Evolutionary conservation across 2,888 invertebrate species (phyloP), one percentile per base, ranked within the genome.

Genomic region (Deladenus siricidicola): DNA sequence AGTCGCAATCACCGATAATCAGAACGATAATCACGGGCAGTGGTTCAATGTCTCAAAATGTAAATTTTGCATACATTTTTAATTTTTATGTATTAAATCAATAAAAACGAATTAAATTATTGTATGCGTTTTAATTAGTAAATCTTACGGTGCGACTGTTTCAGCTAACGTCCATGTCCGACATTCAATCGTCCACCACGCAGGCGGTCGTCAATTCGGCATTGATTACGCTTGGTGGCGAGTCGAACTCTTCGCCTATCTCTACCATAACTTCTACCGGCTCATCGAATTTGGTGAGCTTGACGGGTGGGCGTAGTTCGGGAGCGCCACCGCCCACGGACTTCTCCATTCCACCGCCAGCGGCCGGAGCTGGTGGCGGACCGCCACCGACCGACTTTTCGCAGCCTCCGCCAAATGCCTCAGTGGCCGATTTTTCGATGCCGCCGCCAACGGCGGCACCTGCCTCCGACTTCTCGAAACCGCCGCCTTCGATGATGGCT

Each of bases 11-110:
- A 19, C 60, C 62, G 19, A 44, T 65, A 6, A 51, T 66, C 26
- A 50, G 64, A 4, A 63, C 63, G 6, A 56, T 63, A 24, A 56
- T 63, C 17, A 49, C 26, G 23, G 65, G 56, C 17, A 45, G 45
- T 23, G 60, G 60, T 3, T 28, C 28, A 24, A 49, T 60, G 26
- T 43, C 42, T 8, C 60, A 51, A 42, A 45, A 4, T 45, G 47
- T 45, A 4, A 45, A 24, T 45, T 10, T 4, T 17, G n/a, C n/a
- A n/a, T n/a, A n/a, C n/a, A n/a, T n/a, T n/a, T n/a, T n/a, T n/a
- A n/a, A n/a, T n/a, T n/a, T n/a, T n/a, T n/a, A n/a, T n/a, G n/a
- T n/a, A n/a, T n/a, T n/a, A n/a, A n/a, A n/a, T n/a, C n/a, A n/a
- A n/a, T n/a, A n/a, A n/a, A n/a, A n/a, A n/a, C n/a, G n/a, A n/a